phyloP scores from a whole-genome alignment of 2,113 vertebrate species.

The Mesocricetus auratus region DNA sequence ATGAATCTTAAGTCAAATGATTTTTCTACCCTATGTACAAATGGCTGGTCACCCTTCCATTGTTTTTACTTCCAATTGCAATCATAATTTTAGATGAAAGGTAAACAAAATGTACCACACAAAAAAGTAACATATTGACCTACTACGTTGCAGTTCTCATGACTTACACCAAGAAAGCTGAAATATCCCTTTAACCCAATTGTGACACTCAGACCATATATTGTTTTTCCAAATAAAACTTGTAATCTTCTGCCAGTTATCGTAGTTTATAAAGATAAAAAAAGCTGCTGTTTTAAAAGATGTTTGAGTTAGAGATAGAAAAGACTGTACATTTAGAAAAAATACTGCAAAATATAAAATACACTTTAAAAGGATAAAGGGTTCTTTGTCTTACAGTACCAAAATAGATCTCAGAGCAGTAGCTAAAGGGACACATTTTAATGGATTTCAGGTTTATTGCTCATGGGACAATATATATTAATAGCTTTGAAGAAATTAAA shows the following conservation, averaged over 20 bases:
- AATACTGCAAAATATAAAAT: conserved; percentile 75
- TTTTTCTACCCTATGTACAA: neutral
- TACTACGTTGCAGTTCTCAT: neutral
- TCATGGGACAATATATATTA: conserved; percentile 49
- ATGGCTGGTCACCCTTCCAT: neutral
- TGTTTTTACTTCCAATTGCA: neutral
- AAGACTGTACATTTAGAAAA: conserved; percentile 70
- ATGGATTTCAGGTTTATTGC: conserved; percentile 20
- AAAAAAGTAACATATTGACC: neutral
- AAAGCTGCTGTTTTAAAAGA: conserved; percentile 79
- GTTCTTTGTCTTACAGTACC: conserved; percentile 68
- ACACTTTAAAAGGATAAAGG: conserved; percentile 59
- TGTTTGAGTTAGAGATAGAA: conserved; percentile 68
- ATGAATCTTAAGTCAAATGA: neutral
- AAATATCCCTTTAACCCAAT: neutral
- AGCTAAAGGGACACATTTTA: conserved; percentile 62
- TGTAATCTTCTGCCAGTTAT: conserved; percentile 79
- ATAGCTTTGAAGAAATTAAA: conserved; percentile 71
- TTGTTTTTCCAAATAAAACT: conserved; percentile 36
- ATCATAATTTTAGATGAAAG: neutral
- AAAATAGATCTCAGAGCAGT: conserved; percentile 64
- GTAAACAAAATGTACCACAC: neutral
- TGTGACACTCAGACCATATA: conserved; percentile 50
- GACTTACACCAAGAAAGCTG: neutral
- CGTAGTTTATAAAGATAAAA: conserved; percentile 77